Evolutionary conservation across 1,140 invertebrate genomes (phyloP), one percentile per base, ranked within the genome.

Genomic region (Goniozus legneri): DNA sequence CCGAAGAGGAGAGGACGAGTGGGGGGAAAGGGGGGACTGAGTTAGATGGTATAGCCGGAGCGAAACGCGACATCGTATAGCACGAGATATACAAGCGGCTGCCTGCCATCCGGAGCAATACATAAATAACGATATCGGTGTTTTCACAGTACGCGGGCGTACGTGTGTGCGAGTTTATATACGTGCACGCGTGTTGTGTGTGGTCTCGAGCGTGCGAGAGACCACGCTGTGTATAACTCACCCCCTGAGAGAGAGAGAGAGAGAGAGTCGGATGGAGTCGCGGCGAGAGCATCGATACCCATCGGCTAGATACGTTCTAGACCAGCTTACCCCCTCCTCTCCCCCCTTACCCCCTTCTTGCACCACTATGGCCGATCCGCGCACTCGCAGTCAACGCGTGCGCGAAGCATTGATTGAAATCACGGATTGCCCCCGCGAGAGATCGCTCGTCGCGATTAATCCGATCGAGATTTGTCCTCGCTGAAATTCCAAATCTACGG

Each of bases 101-200:
- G 56, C 45, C 56, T 54, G 49, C 34, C 42, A 60, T 58, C 52
- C n/a, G 47, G 55, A 45, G 55, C 62, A 65, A 70, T 73, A 69
- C 67, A 72, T 72, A 72, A 72, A 72, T 72, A 72, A 72, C 65
- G 62, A 69, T 70, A 72, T 72, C 65, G 69, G 61, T 72, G 66
- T 69, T 72, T 72, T 70, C 64, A 57, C 67, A 71, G 67, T 63
- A 69, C 62, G 60, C 65, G 60, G 50, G 62, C 48, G 52, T 44
- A 50, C 65, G 59, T 60, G 64, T 64, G 62, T 66, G 61, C 56
- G 58, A 62, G 65, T 61, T n/a, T n/a, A n/a, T 63, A 69, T 61
- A 61, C 65, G 60, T 50, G 62, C 48, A 52, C 46, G 48, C 65
- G 59, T 60, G 64, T 64, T n/a, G 62, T 66, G 61, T 55, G 58